Evolutionary conservation across 2,113 vertebrate species (phyloP).

Genomic region (Notothenia coriiceps): DNA sequence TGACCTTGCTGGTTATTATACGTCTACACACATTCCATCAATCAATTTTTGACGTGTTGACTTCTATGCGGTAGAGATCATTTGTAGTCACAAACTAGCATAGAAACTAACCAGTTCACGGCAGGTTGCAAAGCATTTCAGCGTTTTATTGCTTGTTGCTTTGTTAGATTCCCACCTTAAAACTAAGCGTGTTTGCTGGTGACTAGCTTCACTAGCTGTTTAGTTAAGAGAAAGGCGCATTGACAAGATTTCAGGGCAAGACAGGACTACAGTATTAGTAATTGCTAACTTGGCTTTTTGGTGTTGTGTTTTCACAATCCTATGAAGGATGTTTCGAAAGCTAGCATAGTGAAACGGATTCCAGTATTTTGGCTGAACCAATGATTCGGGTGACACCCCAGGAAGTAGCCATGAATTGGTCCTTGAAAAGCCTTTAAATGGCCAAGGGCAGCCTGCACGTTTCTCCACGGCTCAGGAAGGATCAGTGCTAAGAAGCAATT

Average conservation of each 20-base stretch:
- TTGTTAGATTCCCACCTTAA: background rate
- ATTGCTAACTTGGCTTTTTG: background rate
- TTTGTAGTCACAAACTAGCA: too few relatives aligned
- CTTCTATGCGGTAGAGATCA: too few relatives aligned
- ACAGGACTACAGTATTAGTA: background rate
- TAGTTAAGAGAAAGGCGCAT: background rate
- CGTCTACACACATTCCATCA: too few relatives aligned
- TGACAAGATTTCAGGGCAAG: background rate
- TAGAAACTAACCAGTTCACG: too few relatives aligned
- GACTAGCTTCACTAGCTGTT: background rate
- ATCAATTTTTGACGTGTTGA: too few relatives aligned
- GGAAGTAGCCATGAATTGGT: constrained; percentile 42
- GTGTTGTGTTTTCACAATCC: constrained; percentile 14
- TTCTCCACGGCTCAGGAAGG: constrained; percentile 51
- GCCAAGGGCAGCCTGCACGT: constrained; percentile 40
- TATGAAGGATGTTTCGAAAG: constrained; percentile 26
- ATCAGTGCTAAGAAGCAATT: constrained; percentile 53
- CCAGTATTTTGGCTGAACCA: constrained; percentile 32
- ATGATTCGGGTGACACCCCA: constrained; percentile 17
- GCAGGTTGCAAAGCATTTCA: too few relatives aligned
- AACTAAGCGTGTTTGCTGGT: background rate
- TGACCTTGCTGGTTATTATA: too few relatives aligned
- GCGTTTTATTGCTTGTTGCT: too few relatives aligned
- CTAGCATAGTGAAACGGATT: constrained; percentile 55
- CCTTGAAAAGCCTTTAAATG: constrained; percentile 52